Conservation (phyloP, 1,140 invertebrate genomes). For the Cotesia chilonis region DNA sequence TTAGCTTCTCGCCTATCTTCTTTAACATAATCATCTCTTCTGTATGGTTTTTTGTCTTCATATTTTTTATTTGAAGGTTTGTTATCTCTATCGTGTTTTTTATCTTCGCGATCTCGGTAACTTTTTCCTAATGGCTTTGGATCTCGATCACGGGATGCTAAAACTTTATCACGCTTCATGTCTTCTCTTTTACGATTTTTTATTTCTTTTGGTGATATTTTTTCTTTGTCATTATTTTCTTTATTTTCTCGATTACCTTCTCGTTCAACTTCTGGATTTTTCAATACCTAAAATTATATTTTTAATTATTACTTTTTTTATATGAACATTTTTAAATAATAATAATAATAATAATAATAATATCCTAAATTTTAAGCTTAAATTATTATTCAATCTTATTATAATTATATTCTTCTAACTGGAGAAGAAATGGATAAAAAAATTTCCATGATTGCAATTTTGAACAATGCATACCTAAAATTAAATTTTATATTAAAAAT, state of each 20-base stretch:
- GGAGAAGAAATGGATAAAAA: too few species aligned
- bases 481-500: too few species aligned
- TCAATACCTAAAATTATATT: slow-evolving; percentile 53
- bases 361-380: too few species aligned
- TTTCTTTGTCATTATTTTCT: slow-evolving; percentile 61
- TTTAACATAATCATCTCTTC: slow-evolving; percentile 47
- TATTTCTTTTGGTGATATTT: slow-evolving; percentile 53
- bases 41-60: slow-evolving; percentile 58
- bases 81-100: slow-evolving; percentile 57
- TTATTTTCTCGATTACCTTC: slow-evolving; percentile 59
- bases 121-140: slow-evolving; percentile 50
- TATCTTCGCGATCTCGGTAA: slow-evolving; percentile 63
- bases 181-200: slow-evolving; percentile 59
- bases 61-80: slow-evolving; percentile 61
- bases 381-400: too few species aligned
- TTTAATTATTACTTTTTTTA: neutral
- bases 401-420: too few species aligned
- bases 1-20: slow-evolving; percentile 42
- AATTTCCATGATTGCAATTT: too few species aligned
- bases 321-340: too few species aligned
- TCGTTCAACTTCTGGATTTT: slow-evolving; percentile 60
- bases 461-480: too few species aligned
- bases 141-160: slow-evolving; percentile 50
- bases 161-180: slow-evolving; percentile 53
- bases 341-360: too few species aligned